These are phyloP conservation scores for Andrena hattorfiana DNA, from an alignment of 2,888 invertebrate species.

Conservation along the genomic window DNA sequence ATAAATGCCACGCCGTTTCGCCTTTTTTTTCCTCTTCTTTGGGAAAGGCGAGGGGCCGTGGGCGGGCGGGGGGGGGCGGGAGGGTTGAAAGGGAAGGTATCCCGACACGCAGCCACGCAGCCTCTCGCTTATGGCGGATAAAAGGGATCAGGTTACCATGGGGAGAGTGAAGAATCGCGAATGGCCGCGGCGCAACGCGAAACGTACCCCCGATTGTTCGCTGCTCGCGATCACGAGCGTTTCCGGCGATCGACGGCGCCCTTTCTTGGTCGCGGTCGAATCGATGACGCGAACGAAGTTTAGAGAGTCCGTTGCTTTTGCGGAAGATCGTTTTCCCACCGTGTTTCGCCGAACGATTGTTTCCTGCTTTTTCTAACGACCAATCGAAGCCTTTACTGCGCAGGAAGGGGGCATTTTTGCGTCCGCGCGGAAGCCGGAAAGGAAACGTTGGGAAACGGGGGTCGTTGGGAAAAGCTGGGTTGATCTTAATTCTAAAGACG, in stretches of 20 bases:
- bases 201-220: neutral
- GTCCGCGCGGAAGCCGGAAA: constrained; percentile 27
- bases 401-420: neutral
- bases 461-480: constrained; percentile 55
- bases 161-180: constrained; percentile 26
- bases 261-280: neutral
- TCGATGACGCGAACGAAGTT: constrained; percentile 5
- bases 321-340: neutral
- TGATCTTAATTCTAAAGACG: constrained; percentile 71
- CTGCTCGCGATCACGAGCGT: neutral
- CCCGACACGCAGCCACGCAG: constrained; percentile 58
- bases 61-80: neutral
- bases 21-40: constrained; percentile 9
- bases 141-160: constrained; percentile 59
- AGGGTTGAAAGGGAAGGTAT: constrained; percentile 1
- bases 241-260: neutral
- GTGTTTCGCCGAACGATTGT: neutral
- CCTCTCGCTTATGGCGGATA: constrained; percentile 60
- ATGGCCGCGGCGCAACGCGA: constrained; percentile 19
- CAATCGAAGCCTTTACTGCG: constrained; percentile 9
- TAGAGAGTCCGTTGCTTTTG: neutral
- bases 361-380: neutral
- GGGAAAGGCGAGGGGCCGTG: constrained; percentile 19
- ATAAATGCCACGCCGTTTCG: constrained; percentile 82
- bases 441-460: constrained; percentile 34